phyloP scores from a whole-genome alignment of 2,113 vertebrate genomes.

The Paralichthys olivaceus region DNA sequence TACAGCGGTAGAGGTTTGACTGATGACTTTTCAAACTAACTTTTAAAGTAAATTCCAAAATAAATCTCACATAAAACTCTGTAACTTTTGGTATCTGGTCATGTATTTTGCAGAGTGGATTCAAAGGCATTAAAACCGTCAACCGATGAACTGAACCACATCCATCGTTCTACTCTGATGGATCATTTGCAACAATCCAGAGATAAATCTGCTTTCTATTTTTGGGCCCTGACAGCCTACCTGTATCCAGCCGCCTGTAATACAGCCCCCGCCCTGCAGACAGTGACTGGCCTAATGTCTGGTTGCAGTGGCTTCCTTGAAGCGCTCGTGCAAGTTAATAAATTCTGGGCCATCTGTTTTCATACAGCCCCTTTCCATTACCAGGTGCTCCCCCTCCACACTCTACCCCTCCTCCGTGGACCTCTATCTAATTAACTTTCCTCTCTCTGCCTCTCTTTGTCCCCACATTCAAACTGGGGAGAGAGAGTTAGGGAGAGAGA shows the following conservation, averaged over 20 bases:
- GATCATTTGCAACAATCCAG: slow-evolving; percentile 76
- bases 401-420: slow-evolving; percentile 61
- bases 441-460: slow-evolving; percentile 73
- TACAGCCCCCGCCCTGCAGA: slow-evolving; percentile 64
- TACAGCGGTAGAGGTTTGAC: not conserved
- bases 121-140: slow-evolving; percentile 47
- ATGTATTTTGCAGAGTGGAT: slow-evolving; percentile 23
- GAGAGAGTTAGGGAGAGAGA: slow-evolving; percentile 37
- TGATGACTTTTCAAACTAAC: slow-evolving; percentile 10
- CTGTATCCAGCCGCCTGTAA: slow-evolving; percentile 69
- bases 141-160: slow-evolving; percentile 55
- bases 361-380: slow-evolving; percentile 77
- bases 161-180: slow-evolving; percentile 70
- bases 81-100: slow-evolving; percentile 17
- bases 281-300: slow-evolving; percentile 81
- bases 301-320: slow-evolving; percentile 78
- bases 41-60: slow-evolving; percentile 17
- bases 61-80: slow-evolving; percentile 13
- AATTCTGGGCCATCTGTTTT: slow-evolving; percentile 85
- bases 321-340: slow-evolving; percentile 84
- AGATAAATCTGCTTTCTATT: slow-evolving; percentile 79
- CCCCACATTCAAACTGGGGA: slow-evolving; percentile 66
- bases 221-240: slow-evolving; percentile 73
- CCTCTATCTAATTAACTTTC: slow-evolving; percentile 83
- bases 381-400: slow-evolving; percentile 64